A percentile compares a stretch with the other conserved stretches of the same genome.
Conservation (phyloP, 2,113 vertebrate genomes). For the Myodes glareolus region DNA sequence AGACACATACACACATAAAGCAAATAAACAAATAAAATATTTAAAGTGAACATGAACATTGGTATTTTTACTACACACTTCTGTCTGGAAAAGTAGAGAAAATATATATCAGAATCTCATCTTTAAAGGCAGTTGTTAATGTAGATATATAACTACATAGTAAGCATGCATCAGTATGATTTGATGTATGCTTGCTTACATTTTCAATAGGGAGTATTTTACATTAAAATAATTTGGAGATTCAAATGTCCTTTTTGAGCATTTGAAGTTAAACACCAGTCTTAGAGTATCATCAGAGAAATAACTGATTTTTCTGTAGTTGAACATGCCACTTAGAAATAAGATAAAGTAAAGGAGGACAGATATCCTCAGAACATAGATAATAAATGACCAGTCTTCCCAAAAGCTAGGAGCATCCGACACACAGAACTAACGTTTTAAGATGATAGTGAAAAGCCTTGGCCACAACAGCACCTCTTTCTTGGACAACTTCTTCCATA, state of each 20-base stretch:
- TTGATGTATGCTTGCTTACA: not conserved
- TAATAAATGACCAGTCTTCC: not conserved
- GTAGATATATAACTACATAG: not conserved
- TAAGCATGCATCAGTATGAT: not conserved
- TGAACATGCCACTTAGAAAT: not conserved
- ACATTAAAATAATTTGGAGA: constrained; percentile 19
- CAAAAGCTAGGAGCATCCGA: constrained; percentile 40
- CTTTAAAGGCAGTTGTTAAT: not conserved
- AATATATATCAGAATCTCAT: not conserved
- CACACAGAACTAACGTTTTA: not conserved
- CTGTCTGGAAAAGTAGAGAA: not conserved
- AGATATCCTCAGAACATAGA: constrained; percentile 13
- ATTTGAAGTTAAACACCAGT: not conserved
- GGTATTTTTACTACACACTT: not conserved
- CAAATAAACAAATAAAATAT: not conserved
- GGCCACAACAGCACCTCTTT: not conserved
- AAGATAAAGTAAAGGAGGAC: constrained; percentile 5
- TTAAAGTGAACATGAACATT: not conserved
- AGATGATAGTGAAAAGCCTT: not conserved
- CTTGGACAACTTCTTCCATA: constrained; percentile 1
- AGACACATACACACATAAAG: no score
- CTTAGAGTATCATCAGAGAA: not conserved
- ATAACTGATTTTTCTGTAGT: not conserved
- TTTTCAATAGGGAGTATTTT: not conserved
- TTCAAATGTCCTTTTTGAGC: not conserved